Percentiles rank a stretch among this genome's conserved stretches.
Conservation (phyloP, 2,797 vertebrate species). For the Mico argentatus region DNA sequence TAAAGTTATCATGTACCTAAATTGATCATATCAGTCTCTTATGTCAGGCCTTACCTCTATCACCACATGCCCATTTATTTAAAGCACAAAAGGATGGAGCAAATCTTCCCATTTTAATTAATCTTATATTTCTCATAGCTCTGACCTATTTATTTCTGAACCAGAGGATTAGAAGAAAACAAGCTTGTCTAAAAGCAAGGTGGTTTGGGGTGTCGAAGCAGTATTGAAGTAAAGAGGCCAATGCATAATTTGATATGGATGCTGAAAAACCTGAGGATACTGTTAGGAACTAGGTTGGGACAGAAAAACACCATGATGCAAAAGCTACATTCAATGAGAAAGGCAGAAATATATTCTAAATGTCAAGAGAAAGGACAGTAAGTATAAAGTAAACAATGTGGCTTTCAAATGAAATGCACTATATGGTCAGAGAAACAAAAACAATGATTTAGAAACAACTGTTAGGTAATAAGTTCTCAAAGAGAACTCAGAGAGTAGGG, state of each 20-base stretch:
- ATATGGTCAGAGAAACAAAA: background rate
- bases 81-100: background rate
- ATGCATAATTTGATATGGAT: background rate
- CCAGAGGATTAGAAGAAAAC: background rate
- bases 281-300: background rate
- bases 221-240: background rate
- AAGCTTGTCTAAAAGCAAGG: background rate
- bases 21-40: background rate
- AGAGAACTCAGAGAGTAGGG: background rate
- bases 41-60: background rate
- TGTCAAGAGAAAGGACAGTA: background rate
- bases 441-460: background rate
- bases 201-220: background rate
- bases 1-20: background rate
- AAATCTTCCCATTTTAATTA: background rate
- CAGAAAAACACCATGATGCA: background rate
- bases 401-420: background rate
- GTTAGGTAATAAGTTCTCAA: background rate
- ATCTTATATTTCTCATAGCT: background rate
- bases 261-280: background rate
- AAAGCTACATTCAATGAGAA: background rate
- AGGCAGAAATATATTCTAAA: conserved; percentile 21
- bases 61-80: background rate
- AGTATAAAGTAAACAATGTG: background rate
- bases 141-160: background rate